phyloP scores from a whole-genome alignment of 2,113 vertebrate genomes.

The Zapus hudsonius region DNA sequence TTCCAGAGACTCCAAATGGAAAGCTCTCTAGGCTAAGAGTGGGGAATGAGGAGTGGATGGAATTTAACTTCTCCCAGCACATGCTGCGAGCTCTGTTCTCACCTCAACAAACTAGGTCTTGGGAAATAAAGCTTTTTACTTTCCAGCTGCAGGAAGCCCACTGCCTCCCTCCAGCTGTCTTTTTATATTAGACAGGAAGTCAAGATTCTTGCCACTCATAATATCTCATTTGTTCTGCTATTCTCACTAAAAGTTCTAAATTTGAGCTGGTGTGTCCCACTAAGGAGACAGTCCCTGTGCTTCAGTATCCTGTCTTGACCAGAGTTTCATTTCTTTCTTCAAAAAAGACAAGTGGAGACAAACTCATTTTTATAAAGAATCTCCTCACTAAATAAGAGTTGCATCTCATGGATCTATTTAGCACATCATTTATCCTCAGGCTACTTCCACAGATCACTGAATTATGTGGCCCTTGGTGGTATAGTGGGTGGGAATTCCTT shows the following conservation, averaged over 20 bases:
- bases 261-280: conserved; percentile 44
- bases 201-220: conserved; percentile 49
- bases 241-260: conserved; percentile 48
- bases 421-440: neutral
- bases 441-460: neutral
- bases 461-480: neutral
- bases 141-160: conserved; percentile 71
- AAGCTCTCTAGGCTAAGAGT: conserved; percentile 62
- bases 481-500: neutral
- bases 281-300: conserved; percentile 17
- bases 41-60: conserved; percentile 52
- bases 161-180: conserved; percentile 70
- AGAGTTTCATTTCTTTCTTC: neutral
- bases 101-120: conserved; percentile 75
- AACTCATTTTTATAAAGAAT: conserved; percentile 27
- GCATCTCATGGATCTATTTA: neutral
- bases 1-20: conserved; percentile 73
- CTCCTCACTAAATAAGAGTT: too few relatives aligned
- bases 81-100: conserved; percentile 77
- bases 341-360: neutral
- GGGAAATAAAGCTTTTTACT: conserved; percentile 75
- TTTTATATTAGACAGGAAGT: conserved; percentile 66
- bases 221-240: conserved; percentile 62
- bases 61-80: conserved; percentile 72
- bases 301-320: conserved; percentile 29